Conservation (phyloP, 2,113 vertebrate genomes). For the mouse (Mus musculus) region DNA sequence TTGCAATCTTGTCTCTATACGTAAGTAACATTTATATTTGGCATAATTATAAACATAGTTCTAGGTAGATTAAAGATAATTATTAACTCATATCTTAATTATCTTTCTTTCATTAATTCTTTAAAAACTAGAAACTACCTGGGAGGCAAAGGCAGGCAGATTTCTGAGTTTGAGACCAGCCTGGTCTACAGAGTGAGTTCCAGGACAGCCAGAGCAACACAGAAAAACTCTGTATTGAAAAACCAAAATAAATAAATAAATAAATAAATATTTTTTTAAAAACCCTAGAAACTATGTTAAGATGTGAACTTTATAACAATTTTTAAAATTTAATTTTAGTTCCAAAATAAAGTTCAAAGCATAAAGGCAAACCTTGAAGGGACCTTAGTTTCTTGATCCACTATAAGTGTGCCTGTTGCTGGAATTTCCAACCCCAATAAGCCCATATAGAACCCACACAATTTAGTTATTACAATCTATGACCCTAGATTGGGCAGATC, state of each 20-base stretch:
- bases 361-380: background rate
- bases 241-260: too few species aligned
- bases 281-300: background rate
- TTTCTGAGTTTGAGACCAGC: too few species aligned
- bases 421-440: too few species aligned
- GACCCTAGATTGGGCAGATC: too few species aligned
- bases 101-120: background rate
- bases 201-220: too few species aligned
- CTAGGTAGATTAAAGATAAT: background rate
- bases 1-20: background rate
- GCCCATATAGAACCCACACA: too few species aligned
- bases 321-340: background rate
- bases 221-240: too few species aligned
- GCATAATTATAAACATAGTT: background rate
- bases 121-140: background rate
- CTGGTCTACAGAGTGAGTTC: too few species aligned
- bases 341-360: background rate
- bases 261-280: background rate
- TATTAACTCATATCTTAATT: background rate
- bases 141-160: too few species aligned
- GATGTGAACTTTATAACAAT: background rate
- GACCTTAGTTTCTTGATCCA: background rate
- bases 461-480: too few species aligned
- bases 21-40: background rate
- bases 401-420: background rate